Conservation (phyloP, 2,797 vertebrate genomes). For the Iguana delicatissima region DNA sequence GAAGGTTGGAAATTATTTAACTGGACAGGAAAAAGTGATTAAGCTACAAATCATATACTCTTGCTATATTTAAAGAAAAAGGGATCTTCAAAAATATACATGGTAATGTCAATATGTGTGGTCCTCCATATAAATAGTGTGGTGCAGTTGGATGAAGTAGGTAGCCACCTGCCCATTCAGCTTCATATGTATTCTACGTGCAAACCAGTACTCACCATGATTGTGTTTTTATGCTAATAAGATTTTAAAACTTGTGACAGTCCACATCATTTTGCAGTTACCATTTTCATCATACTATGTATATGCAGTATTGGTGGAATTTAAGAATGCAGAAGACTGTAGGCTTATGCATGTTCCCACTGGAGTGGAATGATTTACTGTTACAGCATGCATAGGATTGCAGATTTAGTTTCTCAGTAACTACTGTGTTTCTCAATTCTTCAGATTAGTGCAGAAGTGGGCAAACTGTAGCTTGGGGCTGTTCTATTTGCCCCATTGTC, state of each 20-base stretch:
- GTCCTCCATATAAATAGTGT: background rate
- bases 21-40: background rate
- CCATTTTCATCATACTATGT: background rate
- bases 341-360: background rate
- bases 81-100: background rate
- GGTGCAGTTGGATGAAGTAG: background rate
- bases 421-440: background rate
- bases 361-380: background rate
- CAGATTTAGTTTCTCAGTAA: background rate
- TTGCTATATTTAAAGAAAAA: background rate
- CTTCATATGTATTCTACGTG: background rate
- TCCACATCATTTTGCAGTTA: background rate
- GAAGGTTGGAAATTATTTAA: background rate
- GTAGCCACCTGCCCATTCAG: background rate
- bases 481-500: too few species aligned
- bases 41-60: background rate
- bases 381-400: background rate
- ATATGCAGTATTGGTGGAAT: background rate
- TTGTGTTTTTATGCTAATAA: background rate
- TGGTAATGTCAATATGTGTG: background rate
- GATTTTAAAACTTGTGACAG: background rate
- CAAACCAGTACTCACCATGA: background rate
- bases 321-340: background rate
- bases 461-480: too few species aligned
- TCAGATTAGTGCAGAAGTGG: background rate